Base-by-base conservation (phyloP, 2,797 vertebrate genomes). In the Sebastes melanostomus region DNA sequence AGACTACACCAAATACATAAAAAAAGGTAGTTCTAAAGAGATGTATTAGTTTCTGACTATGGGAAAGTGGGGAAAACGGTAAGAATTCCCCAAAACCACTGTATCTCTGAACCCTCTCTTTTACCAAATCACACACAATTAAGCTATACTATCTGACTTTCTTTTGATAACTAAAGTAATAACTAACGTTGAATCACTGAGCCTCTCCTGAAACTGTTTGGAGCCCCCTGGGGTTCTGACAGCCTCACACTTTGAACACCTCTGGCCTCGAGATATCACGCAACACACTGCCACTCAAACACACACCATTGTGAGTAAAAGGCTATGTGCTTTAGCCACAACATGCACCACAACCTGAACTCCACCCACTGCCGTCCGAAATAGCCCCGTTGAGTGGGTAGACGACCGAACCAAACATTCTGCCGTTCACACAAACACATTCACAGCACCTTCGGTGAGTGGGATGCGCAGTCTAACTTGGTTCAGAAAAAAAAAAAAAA, bases 331-430 rank as follows among this genome's bases (percentile, higher is more conserved):
- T 87, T 84, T n/a, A 80, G 84, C 84, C 91, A 75, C 22, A 85
- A 89, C 81, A 87, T 82, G 58, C 54, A 83, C 67, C 88, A 36
- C 9, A 34, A 82, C 90, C 89, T 91, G 89, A 93, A 93, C 90
- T 91, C 87, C 87, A 76, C 89, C 88, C 88, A 91, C 89, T 77
- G 34, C 8, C 13, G 83, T 88, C 91, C 80, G 76, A 92, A 93
- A 91, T 90, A 91, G 84, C 75, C 77, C 90, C 72, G 75, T 75
- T 66, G 89, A 89, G 92, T 94, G 90, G 92, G 92, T 18, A 92
- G 89, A 90, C 81, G 56, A 86, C 84, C 74, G 62, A 71, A 67
- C 59, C 77, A 80, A 91, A 90, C 87, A 86, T 74, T 86, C 77
- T 74, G 84, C 72, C 69, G 62, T 86, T 88, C 86, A 87, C 90